phyloP scores from a whole-genome alignment of 2,113 vertebrate genomes.

The Eulacestoma nigropectus region DNA sequence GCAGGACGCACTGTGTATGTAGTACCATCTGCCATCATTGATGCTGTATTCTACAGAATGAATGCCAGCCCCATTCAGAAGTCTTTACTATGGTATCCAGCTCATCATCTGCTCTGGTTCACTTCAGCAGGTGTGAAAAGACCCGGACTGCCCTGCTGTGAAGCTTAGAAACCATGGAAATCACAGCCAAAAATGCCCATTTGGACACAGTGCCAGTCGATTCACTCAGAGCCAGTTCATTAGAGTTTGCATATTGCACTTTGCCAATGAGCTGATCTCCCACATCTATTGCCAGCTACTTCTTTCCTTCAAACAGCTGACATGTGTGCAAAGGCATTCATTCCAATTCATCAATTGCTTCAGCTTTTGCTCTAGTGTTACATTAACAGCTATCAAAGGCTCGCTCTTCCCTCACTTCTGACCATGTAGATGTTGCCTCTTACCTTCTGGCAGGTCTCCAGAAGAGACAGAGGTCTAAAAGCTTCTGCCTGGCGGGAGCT shows the following conservation, averaged over 20 bases:
- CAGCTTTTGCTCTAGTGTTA: conserved; percentile 39
- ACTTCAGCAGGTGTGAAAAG: conserved; percentile 63
- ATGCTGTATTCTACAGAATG: not conserved
- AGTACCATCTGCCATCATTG: conserved; percentile 47
- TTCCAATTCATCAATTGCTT: conserved; percentile 34
- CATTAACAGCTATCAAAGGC: not conserved
- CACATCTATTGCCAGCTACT: conserved; percentile 37
- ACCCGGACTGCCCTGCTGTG: conserved; percentile 46
- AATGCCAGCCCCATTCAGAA: conserved; percentile 33
- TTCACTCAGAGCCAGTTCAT: conserved; percentile 56
- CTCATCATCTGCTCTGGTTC: conserved; percentile 47
- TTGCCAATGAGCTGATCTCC: conserved; percentile 25
- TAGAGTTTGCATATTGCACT: conserved; percentile 36
- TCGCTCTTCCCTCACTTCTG: not conserved
- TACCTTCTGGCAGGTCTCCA: not conserved
- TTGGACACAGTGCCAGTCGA: conserved; percentile 55
- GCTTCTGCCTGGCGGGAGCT: not conserved
- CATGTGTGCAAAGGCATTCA: conserved; percentile 58
- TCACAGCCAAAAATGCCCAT: conserved; percentile 53
- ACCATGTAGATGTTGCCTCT: not conserved
- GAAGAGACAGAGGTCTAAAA: not conserved
- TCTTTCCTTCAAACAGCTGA: conserved; percentile 57
- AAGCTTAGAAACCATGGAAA: conserved; percentile 21
- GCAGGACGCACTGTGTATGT: not conserved
- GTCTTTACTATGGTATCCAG: conserved; percentile 26